Evolutionary conservation across 2,797 vertebrate genomes (phyloP).

Genomic region (Eidolon dupreanum): DNA sequence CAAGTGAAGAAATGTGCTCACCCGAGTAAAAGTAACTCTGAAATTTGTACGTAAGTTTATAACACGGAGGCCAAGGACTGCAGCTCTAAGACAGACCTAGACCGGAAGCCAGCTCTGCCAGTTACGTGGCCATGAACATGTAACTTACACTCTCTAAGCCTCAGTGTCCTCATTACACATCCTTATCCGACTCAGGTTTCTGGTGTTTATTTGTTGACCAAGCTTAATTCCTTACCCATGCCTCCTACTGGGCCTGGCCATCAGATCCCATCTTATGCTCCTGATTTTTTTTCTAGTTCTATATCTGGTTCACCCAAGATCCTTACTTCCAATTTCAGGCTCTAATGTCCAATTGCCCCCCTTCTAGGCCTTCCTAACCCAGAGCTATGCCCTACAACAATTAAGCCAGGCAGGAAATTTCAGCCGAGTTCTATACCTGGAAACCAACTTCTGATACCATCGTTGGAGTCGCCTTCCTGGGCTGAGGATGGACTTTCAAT

Average conservation of each 20-base stretch:
- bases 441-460: not conserved
- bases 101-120: not conserved
- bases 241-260: not conserved
- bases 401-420: not conserved
- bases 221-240: not conserved
- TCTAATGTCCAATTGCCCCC: not conserved
- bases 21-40: not conserved
- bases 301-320: not conserved
- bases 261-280: not conserved
- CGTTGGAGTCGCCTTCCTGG: not conserved
- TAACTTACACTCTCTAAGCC: not conserved
- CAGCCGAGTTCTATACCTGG: not conserved
- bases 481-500: not conserved
- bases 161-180: not conserved
- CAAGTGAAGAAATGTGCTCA: not conserved
- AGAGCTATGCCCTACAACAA: not conserved
- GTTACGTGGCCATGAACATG: not conserved
- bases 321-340: not conserved
- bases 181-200: not conserved
- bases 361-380: not conserved
- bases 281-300: not conserved
- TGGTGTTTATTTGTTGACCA: not conserved
- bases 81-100: not conserved
- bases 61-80: not conserved
- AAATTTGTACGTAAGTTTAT: not conserved